Evolutionary conservation across 2,888 invertebrate genomes (phyloP), one percentile per base, ranked within the genome.

Genomic region (Tenthredo mesomela): DNA sequence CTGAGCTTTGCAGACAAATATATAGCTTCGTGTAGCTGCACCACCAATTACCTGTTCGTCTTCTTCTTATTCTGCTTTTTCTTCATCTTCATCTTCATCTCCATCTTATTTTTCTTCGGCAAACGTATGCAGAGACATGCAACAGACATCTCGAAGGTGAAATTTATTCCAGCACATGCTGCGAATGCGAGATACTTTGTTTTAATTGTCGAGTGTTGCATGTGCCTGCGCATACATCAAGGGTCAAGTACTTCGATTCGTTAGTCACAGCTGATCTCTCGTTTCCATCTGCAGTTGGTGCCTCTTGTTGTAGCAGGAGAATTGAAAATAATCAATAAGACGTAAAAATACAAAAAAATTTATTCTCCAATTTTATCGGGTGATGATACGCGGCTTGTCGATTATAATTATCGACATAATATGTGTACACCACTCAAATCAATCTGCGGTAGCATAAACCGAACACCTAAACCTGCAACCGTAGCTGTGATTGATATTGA

Each of bases 71-170:
- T 25, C 1, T 15, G 9, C 21, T 50, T 10, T n/a, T 40, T 37
- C 70, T 47, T 40, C 37, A 43, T 40, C n/a, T 40, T 73, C 71
- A 71, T 47, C 50, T 50, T 50, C 77, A 18, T 77, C 54, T 33
- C 29, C 77, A 9, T 40, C 54, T 77, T 50, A 18, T 61, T 80
- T 40, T 80, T 61, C 80, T 61, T 82, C 77, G 85, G 85, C 85
- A 87, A 90, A 87, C 88, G 89, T 92, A 93, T 93, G 92, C 92
- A 89, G 86, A 87, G 89, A 87, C 92, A 92, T 92, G 92, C 90
- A 85, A 88, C 89, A 92, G 91, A 92, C 92, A 89, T 89, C 90
- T 91, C 89, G 87, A 91, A 89, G 80, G 86, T 88, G 85, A 84
- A 88, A 91, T 91, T 91, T 89, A 92, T 92, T 92, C 89, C 86